A percentile compares a stretch with the other conserved stretches of the same genome.
Conservation (phyloP, 2,888 invertebrate species). For the Leucania comma region DNA sequence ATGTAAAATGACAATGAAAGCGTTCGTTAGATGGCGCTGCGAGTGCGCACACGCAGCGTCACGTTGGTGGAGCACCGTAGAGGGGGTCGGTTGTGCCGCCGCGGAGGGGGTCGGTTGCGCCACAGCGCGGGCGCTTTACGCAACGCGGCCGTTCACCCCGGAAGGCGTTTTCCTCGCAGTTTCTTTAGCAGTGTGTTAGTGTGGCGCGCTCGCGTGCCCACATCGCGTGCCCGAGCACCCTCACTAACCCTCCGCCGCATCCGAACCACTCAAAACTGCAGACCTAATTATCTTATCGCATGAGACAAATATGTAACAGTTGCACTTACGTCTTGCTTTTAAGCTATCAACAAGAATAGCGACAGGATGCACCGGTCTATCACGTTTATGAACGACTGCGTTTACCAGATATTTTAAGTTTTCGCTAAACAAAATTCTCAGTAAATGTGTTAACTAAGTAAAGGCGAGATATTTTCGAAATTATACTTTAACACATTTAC, state of each 20-base stretch:
- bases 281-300: conserved; percentile 82
- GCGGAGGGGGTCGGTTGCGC: conserved; percentile 80
- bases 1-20: conserved; percentile 32
- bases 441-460: conserved; percentile 23
- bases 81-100: conserved; percentile 80
- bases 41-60: conserved; percentile 65
- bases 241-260: conserved; percentile 78
- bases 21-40: conserved; percentile 77
- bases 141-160: conserved; percentile 90
- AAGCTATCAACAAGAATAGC: conserved; percentile 40
- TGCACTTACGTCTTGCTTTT: conserved; percentile 68
- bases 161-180: conserved; percentile 89
- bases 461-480: conserved; percentile 46
- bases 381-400: conserved; percentile 25
- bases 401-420: conserved; percentile 3
- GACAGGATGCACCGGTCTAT: conserved; percentile 33
- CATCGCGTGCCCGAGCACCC: conserved; percentile 82
- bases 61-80: conserved; percentile 53
- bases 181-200: conserved; percentile 89
- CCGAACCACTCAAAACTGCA: conserved; percentile 75
- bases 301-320: conserved; percentile 74
- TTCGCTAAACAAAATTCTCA: conserved; percentile 1
- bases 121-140: conserved; percentile 85
- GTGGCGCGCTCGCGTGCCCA: conserved; percentile 87
- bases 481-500: conserved; percentile 49